phyloP scores from a whole-genome alignment of 2,797 vertebrate species.

The Tangara arthus region DNA sequence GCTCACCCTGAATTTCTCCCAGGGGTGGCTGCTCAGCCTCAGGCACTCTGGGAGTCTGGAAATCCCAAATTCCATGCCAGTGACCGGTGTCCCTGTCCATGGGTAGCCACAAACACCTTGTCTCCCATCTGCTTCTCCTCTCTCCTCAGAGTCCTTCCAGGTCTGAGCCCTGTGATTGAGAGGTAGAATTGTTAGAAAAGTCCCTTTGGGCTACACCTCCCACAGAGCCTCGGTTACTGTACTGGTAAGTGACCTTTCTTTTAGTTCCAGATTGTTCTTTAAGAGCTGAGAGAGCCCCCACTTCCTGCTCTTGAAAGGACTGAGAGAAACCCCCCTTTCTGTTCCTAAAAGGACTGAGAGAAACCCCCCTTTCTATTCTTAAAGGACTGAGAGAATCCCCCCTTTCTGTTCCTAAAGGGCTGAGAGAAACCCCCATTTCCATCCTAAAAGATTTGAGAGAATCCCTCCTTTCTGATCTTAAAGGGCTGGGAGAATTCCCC shows the following conservation, averaged over 20 bases:
- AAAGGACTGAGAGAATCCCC: rapidly evolving
- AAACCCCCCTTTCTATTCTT: rapidly evolving
- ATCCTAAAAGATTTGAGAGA: neutral
- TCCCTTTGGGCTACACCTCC: slow-evolving; percentile 60
- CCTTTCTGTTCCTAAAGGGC: rapidly evolving
- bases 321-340: rapidly evolving
- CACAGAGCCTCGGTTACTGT: slow-evolving; percentile 57
- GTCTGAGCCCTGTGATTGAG: slow-evolving; percentile 59
- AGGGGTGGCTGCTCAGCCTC: neutral
- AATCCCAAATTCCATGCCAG: neutral
- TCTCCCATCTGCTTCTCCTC: slow-evolving; percentile 66
- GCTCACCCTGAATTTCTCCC: neutral
- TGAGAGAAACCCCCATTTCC: neutral
- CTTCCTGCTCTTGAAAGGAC: neutral
- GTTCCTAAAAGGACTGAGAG: neutral
- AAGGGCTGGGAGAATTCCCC: neutral
- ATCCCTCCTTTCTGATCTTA: no score
- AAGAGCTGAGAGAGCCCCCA: neutral
- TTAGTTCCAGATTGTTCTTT: slow-evolving; percentile 36
- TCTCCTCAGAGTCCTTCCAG: slow-evolving; percentile 66
- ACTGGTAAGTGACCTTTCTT: slow-evolving; percentile 61
- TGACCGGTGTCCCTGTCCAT: slow-evolving; percentile 29
- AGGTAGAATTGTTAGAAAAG: slow-evolving; percentile 58
- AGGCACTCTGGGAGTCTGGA: rapidly evolving
- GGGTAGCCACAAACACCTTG: slow-evolving; percentile 48